These are phyloP conservation scores for Macaca mulatta DNA, from an alignment of 2,113 vertebrate species.

Conservation along the genomic window DNA sequence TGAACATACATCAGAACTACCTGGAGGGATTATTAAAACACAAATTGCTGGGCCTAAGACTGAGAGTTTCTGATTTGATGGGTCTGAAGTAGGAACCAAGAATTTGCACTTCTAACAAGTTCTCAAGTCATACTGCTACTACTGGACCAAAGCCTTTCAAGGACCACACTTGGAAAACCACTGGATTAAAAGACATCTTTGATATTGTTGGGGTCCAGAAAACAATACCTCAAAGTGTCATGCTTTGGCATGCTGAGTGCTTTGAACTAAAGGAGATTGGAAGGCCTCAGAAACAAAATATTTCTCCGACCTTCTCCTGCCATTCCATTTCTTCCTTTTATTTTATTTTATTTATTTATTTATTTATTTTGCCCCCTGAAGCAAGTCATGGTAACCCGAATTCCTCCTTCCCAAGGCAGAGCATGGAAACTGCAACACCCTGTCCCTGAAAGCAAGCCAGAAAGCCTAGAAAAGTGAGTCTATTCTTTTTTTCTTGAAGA, in stretches of 20 bases:
- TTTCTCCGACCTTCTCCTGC: neutral
- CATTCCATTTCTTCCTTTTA: neutral
- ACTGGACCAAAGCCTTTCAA: neutral
- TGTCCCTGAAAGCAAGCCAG: neutral
- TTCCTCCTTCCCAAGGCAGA: neutral
- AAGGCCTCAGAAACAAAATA: neutral
- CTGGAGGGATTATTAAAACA: neutral
- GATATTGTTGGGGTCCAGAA: neutral
- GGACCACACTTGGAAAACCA: neutral
- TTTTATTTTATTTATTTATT: neutral
- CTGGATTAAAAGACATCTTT: neutral
- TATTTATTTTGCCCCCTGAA: neutral
- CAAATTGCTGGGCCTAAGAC: neutral
- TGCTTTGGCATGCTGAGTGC: neutral
- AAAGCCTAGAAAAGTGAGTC: neutral
- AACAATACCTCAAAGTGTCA: neutral
- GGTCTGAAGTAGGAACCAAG: neutral
- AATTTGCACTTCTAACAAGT: neutral
- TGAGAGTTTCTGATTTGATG: neutral
- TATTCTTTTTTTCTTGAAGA: neutral
- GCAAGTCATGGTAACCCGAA: neutral
- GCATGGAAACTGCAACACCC: neutral
- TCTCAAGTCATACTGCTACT: neutral
- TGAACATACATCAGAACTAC: neutral
- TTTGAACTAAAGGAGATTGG: neutral